Percentiles rank a stretch among this genome's conserved stretches.
Evolutionary conservation across 2,797 vertebrate genomes (phyloP).

Genomic region (Channallabes apus): DNA sequence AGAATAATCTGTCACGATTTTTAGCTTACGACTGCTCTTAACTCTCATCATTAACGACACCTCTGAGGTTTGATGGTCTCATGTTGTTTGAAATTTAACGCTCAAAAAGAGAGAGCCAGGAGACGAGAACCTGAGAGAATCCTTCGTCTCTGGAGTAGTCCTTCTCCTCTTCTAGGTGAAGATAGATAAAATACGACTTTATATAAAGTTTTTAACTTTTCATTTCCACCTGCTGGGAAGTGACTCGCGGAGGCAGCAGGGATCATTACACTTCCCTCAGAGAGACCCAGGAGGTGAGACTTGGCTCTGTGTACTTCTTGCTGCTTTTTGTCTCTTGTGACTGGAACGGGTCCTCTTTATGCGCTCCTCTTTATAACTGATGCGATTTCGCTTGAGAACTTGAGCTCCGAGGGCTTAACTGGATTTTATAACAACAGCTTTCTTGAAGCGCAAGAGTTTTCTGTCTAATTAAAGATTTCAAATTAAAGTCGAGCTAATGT

Average conservation of each 20-base stretch:
- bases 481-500: background rate
- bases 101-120: background rate
- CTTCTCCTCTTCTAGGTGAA: background rate
- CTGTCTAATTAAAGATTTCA: background rate
- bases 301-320: background rate
- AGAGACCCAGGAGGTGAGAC: background rate
- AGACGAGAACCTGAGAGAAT: background rate
- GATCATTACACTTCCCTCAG: constrained; percentile 15
- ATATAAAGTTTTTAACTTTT: constrained; percentile 11
- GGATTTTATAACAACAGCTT: background rate
- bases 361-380: background rate
- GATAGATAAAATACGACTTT: background rate
- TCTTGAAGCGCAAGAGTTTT: background rate
- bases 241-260: constrained; percentile 8
- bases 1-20: background rate
- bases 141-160: constrained; percentile 26
- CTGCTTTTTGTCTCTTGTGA: background rate
- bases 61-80: background rate
- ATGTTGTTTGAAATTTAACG: constrained; percentile 1
- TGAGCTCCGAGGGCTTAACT: background rate
- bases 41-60: background rate
- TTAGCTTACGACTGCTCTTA: background rate
- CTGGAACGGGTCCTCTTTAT: background rate
- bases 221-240: constrained; percentile 22
- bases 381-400: background rate